Evolutionary conservation across 2,797 vertebrate species (phyloP).

Genomic region (Typhlichthys eigenmanni): DNA sequence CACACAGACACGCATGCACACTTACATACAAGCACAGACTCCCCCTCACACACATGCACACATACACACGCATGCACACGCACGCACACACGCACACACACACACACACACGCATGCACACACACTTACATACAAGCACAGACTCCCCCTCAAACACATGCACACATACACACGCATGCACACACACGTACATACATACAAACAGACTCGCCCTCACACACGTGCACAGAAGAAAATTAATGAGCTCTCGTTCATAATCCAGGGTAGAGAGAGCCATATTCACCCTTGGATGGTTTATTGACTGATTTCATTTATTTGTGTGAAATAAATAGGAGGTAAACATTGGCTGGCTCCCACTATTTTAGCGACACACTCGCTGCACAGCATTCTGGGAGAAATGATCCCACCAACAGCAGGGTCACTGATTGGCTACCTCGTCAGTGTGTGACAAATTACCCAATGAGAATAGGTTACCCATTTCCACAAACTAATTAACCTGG

Average conservation of each 20-base stretch:
- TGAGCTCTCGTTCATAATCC: constrained; percentile 85
- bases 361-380: constrained; percentile 83
- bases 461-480: constrained; percentile 97
- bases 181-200: constrained; percentile 8
- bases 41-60: not conserved
- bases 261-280: constrained; percentile 91
- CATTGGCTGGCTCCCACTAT: constrained; percentile 88
- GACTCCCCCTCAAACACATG: not conserved
- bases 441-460: constrained; percentile 98
- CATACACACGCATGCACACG: constrained; percentile 8
- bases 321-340: constrained; percentile 95
- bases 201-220: not conserved
- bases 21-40: not conserved
- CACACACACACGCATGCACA: not conserved
- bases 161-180: constrained; percentile 4
- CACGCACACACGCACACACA: constrained; percentile 6
- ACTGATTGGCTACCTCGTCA: constrained; percentile 93
- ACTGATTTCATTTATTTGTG: constrained; percentile 99
- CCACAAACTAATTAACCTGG: constrained; percentile 98
- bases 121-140: not conserved
- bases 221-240: constrained; percentile 67
- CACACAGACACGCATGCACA: constrained; percentile 5
- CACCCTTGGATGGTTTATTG: constrained; percentile 97
- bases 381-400: constrained; percentile 86
- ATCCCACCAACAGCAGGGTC: constrained; percentile 89